Conservation (phyloP, 2,888 invertebrate genomes). For the Nephrotoma flavescens region DNA sequence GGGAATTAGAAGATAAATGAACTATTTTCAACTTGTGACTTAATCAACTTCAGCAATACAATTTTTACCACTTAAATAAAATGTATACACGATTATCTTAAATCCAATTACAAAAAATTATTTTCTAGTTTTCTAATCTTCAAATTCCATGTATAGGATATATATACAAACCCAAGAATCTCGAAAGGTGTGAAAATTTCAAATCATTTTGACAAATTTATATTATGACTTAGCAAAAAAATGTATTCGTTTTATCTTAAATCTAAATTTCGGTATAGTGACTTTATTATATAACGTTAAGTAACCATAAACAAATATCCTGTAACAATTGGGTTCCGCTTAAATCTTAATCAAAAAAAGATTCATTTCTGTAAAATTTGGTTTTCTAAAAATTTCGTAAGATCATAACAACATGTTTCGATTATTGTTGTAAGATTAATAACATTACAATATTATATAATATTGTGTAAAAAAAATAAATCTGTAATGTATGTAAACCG, state of each 20-base stretch:
- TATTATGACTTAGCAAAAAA: neutral
- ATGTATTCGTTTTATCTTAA: neutral
- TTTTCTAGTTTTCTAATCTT: neutral
- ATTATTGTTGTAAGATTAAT: neutral
- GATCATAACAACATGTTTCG: neutral
- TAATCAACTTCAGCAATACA: neutral
- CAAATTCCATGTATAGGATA: neutral
- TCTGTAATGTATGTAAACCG: neutral
- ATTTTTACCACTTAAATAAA: neutral
- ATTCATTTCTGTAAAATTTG: neutral
- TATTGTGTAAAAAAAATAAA: neutral
- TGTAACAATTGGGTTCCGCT: neutral
- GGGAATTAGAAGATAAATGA: too few relatives aligned
- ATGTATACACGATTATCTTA: neutral
- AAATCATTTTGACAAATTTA: neutral
- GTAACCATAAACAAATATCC: neutral
- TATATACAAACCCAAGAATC: neutral
- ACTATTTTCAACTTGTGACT: neutral
- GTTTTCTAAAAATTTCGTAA: neutral
- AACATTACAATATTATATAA: neutral
- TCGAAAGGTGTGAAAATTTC: neutral
- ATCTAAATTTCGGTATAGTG: neutral
- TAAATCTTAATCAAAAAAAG: neutral
- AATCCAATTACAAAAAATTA: neutral
- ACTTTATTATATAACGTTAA: neutral